Base-by-base conservation (phyloP, 2,797 vertebrate genomes). In the Gila robusta region DNA sequence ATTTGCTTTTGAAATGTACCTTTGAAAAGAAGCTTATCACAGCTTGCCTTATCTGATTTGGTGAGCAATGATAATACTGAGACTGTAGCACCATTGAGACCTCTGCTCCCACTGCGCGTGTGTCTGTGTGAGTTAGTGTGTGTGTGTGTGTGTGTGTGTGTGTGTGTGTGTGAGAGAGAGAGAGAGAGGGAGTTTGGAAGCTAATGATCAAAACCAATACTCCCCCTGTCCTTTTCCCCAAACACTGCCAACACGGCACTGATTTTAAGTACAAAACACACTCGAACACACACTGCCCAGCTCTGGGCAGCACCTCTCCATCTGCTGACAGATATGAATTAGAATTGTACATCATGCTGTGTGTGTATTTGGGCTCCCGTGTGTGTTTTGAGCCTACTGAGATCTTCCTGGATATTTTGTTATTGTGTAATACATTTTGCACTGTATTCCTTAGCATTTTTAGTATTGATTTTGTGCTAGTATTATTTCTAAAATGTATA, bases 241-340 rank as follows among this genome's bases (percentile, higher is more conserved):
- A 87, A 82, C 6, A 62, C 64, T 92, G 82, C 89, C 94, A 94
- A 94, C 92, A 91, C 91, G 92, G 93, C 91, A 91, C 47, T 94
- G 92, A 94, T 93, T 92, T 93, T 91, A 81, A 80, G 35, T 62
- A 71, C 81, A 64, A 83, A 56, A 81, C 59, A 83, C 83, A 85
- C 47, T 73, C 69, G 28, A 83, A 71, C 39, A 81, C 70, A 83
- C 44, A 69, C 67, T 85, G 80, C 56, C 70, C 52, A 70, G 70
- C 56, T 79, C 80, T 81, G 82, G 77, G 71, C 81, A 76, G 79
- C 77, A 69, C 88, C 73, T 87, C 81, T 64, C 67, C 62, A 84
- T 90, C 81, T 47, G 54, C 73, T 84, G 84, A 84, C 83, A 81
- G 81, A 84, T 83, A 83, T 64, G 67, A 82, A 86, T 82, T 64